Evolutionary conservation across 30 jellyfish, hydroid and myxozoan genomes (phyloP).

Genomic region (Aurelia sp.): DNA sequence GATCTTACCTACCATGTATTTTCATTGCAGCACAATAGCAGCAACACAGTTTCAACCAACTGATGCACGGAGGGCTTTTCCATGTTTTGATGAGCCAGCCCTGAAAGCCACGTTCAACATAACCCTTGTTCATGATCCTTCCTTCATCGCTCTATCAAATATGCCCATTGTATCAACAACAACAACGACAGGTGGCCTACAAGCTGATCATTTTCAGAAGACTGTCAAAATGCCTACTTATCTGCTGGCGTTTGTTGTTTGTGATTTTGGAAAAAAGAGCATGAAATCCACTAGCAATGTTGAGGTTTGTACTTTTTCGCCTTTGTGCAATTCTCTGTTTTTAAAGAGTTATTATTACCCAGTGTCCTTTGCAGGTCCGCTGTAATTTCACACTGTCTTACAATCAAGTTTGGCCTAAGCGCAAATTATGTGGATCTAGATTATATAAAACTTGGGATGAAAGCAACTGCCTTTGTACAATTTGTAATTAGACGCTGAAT

Average conservation of each 20-base stretch:
- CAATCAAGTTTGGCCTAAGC: no score
- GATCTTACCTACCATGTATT: neutral
- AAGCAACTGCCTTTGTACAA: no score
- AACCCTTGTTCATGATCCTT: conserved; percentile 66
- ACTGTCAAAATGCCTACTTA: conserved; percentile 90
- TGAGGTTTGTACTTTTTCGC: conserved; percentile 10
- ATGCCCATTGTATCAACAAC: conserved; percentile 78
- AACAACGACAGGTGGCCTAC: conserved; percentile 21
- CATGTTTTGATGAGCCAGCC: conserved; percentile 98
- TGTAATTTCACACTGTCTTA: no score
- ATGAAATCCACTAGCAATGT: conserved; percentile 37
- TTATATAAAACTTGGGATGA: no score
- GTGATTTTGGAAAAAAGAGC: conserved; percentile 77
- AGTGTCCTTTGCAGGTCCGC: no score
- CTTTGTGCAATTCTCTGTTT: no score
- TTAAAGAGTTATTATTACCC: no score
- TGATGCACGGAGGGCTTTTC: conserved; percentile 93
- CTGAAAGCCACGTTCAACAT: conserved; percentile 85
- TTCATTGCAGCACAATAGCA: conserved; percentile 70
- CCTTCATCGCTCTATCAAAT: conserved; percentile 78
- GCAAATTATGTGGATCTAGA: no score
- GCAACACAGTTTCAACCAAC: conserved; percentile 98
- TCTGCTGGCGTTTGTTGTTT: conserved; percentile 83
- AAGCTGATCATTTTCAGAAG: conserved; percentile 61
- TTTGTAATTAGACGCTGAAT: no score